Conservation (phyloP, 2,888 invertebrate species). For the Lepidocyrtoides sp. region DNA sequence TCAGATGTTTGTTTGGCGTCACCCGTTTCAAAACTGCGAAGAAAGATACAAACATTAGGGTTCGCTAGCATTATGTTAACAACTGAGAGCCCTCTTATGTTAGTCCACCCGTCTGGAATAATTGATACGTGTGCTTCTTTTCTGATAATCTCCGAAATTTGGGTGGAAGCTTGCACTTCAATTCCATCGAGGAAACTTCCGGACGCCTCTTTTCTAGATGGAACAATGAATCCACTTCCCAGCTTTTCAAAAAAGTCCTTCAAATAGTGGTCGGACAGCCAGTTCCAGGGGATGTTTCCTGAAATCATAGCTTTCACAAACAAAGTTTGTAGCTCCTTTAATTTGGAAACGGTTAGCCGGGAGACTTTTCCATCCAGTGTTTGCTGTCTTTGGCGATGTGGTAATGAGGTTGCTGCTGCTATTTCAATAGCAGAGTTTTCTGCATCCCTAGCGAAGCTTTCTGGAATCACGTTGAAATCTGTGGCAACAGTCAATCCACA, state of each 20-base stretch:
- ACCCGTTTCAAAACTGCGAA: slow-evolving; percentile 17
- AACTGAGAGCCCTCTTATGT: slow-evolving; percentile 8
- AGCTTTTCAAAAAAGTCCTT: not conserved
- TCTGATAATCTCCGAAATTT: not conserved
- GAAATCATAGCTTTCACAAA: slow-evolving; percentile 50
- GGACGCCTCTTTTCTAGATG: not conserved
- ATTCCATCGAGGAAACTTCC: not conserved
- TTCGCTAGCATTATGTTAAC: slow-evolving; percentile 47
- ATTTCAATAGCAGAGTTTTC: not conserved
- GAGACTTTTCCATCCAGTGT: not conserved
- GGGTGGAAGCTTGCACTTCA: not conserved
- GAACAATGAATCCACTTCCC: slow-evolving; percentile 41
- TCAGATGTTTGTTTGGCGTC: not conserved
- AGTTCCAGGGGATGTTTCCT: slow-evolving; percentile 50
- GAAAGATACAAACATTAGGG: slow-evolving; percentile 6
- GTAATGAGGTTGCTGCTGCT: slow-evolving; percentile 24
- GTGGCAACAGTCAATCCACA: not conserved
- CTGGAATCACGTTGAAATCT: not conserved
- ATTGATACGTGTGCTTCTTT: not conserved
- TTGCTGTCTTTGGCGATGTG: not conserved
- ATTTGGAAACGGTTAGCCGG: not conserved
- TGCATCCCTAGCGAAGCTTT: not conserved
- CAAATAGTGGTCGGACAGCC: slow-evolving; percentile 2
- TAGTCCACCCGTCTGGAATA: slow-evolving; percentile 42
- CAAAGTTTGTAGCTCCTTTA: slow-evolving; percentile 41